Conservation (phyloP, 2,888 invertebrate genomes). For the Hedychridium roseum region DNA sequence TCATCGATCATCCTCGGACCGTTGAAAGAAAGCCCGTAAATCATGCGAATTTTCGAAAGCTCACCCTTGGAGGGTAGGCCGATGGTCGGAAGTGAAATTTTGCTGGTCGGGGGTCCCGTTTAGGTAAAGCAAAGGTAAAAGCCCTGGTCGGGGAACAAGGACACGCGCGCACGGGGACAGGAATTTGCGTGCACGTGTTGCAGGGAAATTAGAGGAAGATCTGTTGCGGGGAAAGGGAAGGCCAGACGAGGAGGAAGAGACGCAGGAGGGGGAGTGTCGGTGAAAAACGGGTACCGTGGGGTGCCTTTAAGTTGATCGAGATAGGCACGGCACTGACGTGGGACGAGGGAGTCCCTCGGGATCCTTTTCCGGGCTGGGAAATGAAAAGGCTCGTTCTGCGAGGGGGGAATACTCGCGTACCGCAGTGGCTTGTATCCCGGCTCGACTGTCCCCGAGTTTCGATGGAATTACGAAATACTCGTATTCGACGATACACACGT, state of each 20-base stretch:
- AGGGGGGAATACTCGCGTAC: too few relatives aligned
- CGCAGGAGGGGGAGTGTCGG: constrained; percentile 9
- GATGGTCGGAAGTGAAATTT: too few relatives aligned
- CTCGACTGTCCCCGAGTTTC: too few relatives aligned
- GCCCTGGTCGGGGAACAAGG: constrained; percentile 16
- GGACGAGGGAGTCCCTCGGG: constrained; percentile 34
- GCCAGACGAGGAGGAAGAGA: constrained; percentile 1
- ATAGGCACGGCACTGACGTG: constrained; percentile 30
- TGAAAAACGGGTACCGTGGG: constrained; percentile 23
- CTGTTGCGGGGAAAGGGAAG: constrained; percentile 6
- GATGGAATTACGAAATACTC: too few relatives aligned
- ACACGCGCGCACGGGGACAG: constrained; percentile 15
- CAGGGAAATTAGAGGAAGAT: constrained; percentile 11
- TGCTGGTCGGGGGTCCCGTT: too few relatives aligned
- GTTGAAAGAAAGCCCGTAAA: too few relatives aligned
- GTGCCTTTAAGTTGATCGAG: constrained; percentile 38
- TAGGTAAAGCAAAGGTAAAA: too few relatives aligned
- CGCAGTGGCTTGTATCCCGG: too few relatives aligned
- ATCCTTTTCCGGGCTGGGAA: constrained; percentile 25
- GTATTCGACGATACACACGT: too few relatives aligned
- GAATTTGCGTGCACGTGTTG: constrained; percentile 6
- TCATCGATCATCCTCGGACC: too few relatives aligned
- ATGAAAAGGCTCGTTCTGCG: background rate
- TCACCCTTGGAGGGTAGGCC: too few relatives aligned
- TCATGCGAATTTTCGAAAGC: too few relatives aligned